A percentile compares a stretch with the other conserved stretches of the same genome.
phyloP scores from a whole-genome alignment of 1,140 invertebrate genomes.

The Apis dorsata region DNA sequence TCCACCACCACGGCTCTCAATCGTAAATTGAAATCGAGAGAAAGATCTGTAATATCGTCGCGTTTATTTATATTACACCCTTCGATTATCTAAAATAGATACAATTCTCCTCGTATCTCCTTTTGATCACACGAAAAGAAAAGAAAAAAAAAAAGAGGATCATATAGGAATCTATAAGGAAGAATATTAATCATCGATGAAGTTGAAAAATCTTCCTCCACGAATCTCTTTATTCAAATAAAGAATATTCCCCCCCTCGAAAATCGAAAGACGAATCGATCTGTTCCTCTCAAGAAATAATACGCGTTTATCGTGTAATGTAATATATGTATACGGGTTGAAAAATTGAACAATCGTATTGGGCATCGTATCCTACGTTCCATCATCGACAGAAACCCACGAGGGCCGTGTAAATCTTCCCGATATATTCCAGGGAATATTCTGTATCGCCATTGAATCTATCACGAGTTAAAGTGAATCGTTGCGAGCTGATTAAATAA shows the following conservation, averaged over 20 bases:
- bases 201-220: background rate
- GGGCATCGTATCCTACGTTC: background rate
- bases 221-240: background rate
- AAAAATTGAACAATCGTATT: background rate
- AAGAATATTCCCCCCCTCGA: background rate
- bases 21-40: background rate
- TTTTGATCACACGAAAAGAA: no score
- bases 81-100: no score
- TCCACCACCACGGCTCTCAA: slow-evolving; percentile 19
- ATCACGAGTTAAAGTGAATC: no score
- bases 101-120: no score
- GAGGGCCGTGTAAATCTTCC: background rate
- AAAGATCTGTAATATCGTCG: no score
- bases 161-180: background rate
- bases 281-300: background rate
- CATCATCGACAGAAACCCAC: background rate
- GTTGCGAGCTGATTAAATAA: no score
- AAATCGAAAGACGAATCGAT: background rate
- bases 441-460: background rate
- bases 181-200: background rate
- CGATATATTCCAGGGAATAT: slow-evolving; percentile 1
- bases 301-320: background rate
- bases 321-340: background rate
- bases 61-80: no score
- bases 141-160: no score